phyloP scores from a whole-genome alignment of 2,888 invertebrate species.

The Eupelmus urozonus region DNA sequence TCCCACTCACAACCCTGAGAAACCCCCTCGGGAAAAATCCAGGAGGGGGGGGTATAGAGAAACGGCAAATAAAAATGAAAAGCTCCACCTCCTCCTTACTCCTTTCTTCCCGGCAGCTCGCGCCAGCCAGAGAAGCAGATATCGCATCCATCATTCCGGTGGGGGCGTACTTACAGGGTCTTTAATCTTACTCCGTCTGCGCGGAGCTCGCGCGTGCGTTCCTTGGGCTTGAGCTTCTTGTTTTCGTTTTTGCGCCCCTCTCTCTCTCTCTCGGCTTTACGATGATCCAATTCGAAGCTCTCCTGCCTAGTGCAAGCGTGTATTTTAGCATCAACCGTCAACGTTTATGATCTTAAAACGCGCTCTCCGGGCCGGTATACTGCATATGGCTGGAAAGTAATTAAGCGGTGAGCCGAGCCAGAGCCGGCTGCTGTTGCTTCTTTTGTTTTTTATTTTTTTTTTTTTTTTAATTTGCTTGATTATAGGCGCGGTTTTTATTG shows the following conservation, averaged over 20 bases:
- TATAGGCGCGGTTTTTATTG: neutral
- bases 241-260: constrained; percentile 42
- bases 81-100: constrained; percentile 71
- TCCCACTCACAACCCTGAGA: neutral
- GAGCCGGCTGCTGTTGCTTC: no score
- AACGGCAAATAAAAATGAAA: constrained; percentile 68
- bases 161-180: constrained; percentile 75
- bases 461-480: constrained; percentile 35
- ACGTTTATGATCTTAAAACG: constrained; percentile 48
- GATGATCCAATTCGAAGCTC: constrained; percentile 54
- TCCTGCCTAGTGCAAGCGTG: constrained; percentile 6
- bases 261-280: constrained; percentile 35
- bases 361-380: no score
- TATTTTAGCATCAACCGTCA: constrained; percentile 44
- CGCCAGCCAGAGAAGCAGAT: constrained; percentile 61
- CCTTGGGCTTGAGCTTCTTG: constrained; percentile 16
- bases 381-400: constrained; percentile 42
- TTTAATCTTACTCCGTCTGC: constrained; percentile 75
- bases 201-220: constrained; percentile 55
- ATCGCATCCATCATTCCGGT: constrained; percentile 77
- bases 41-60: constrained; percentile 56
- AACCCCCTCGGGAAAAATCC: constrained; percentile 49
- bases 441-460: constrained; percentile 18
- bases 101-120: constrained; percentile 39
- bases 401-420: constrained; percentile 36